phyloP scores from a whole-genome alignment of 37 sponge, comb jelly and placozoan species.

The Cladorhizidae sp. region DNA sequence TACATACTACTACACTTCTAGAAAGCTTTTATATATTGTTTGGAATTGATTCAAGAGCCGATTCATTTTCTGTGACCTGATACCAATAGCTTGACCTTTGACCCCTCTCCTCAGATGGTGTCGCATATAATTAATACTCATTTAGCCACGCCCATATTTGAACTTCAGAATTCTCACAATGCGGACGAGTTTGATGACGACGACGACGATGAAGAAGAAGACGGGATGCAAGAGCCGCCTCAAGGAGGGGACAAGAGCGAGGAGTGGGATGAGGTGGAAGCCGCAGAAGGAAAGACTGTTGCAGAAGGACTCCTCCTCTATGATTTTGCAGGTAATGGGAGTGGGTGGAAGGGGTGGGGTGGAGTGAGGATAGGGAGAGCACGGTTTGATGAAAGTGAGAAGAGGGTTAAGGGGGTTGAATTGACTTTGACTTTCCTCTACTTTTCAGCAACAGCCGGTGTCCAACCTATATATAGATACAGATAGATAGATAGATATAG shows the following conservation, averaged over 20 bases:
- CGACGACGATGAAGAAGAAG: slow-evolving; percentile 23
- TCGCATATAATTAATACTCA: not conserved
- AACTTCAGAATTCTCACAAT: not conserved
- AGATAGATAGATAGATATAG: too few relatives aligned
- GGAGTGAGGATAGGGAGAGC: not conserved
- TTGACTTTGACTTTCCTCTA: too few relatives aligned
- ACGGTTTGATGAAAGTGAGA: not conserved
- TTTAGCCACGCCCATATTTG: not conserved
- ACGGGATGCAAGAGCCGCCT: too few relatives aligned
- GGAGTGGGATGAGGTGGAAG: slow-evolving; percentile 36
- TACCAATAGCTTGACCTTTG: too few relatives aligned
- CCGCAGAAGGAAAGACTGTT: not conserved
- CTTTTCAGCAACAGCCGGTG: too few relatives aligned
- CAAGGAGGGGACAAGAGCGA: not conserved
- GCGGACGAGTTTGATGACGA: slow-evolving; percentile 18
- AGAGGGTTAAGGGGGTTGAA: not conserved
- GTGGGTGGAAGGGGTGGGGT: not conserved
- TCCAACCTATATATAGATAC: too few relatives aligned
- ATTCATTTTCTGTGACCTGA: too few relatives aligned
- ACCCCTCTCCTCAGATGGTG: not conserved
- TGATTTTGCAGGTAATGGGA: slow-evolving; percentile 49
- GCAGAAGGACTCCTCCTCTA: slow-evolving; percentile 32
- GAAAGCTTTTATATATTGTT: too few relatives aligned
- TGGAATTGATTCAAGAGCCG: too few relatives aligned
- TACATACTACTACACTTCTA: too few relatives aligned